A percentile compares a stretch with the other conserved stretches of the same genome.
phyloP scores from a whole-genome alignment of 2,888 invertebrate species.

The Scaptomyza polygonia region DNA sequence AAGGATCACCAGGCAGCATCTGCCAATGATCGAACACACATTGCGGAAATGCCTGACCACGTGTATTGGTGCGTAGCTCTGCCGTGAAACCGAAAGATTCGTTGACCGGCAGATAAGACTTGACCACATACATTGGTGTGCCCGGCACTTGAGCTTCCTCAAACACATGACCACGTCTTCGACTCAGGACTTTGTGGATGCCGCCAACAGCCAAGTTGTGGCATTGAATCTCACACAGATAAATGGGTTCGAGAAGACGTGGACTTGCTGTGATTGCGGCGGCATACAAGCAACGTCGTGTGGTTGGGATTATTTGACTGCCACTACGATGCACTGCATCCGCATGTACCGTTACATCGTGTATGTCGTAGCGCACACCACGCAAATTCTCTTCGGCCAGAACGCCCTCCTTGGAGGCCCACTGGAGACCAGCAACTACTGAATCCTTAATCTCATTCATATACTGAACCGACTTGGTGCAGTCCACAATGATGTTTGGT shows the following conservation, averaged over 20 bases:
- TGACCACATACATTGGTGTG: slow-evolving; percentile 99
- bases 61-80: slow-evolving; percentile 98
- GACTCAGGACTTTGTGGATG: slow-evolving; percentile 98
- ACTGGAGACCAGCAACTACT: slow-evolving; percentile 99
- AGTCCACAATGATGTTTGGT: slow-evolving; percentile 98
- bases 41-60: slow-evolving; percentile 99
- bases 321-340: slow-evolving; percentile 99
- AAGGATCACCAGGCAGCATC: slow-evolving; percentile 97
- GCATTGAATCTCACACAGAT: slow-evolving; percentile 99
- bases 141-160: slow-evolving; percentile 97
- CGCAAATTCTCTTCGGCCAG: slow-evolving; percentile 99
- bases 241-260: slow-evolving; percentile 98
- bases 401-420: slow-evolving; percentile 99
- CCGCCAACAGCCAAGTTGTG: slow-evolving; percentile 98
- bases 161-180: slow-evolving; percentile 98
- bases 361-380: slow-evolving; percentile 97
- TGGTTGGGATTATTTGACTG: slow-evolving; percentile 99
- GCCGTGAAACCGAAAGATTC: slow-evolving; percentile 99
- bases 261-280: slow-evolving; percentile 96
- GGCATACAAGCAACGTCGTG: slow-evolving; percentile 98
- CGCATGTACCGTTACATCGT: slow-evolving; percentile 99
- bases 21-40: slow-evolving; percentile 99
- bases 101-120: slow-evolving; percentile 99
- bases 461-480: slow-evolving; percentile 99
- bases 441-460: slow-evolving; percentile 99